A percentile compares a stretch with the other conserved stretches of the same genome.
These are phyloP conservation scores for Mythimna loreyi DNA, from an alignment of 2,888 invertebrate genomes.

Conservation along the genomic window DNA sequence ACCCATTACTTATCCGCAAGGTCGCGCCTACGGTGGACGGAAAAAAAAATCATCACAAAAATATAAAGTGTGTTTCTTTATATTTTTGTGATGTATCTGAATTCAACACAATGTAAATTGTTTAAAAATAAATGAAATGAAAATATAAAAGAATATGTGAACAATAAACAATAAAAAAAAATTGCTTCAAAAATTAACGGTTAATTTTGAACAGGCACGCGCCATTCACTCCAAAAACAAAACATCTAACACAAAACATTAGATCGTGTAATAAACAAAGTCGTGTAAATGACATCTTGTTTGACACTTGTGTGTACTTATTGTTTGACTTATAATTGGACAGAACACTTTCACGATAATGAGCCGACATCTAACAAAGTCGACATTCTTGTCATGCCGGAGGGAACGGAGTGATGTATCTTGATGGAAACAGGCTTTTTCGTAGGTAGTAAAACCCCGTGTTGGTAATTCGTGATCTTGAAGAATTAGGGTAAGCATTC, in stretches of 20 bases:
- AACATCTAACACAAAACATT: constrained; percentile 5
- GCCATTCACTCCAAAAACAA: too few species aligned
- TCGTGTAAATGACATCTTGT: constrained; percentile 35
- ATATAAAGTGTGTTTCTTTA: too few species aligned
- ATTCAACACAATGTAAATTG: too few species aligned
- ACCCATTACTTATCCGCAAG: too few species aligned
- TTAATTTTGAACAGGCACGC: too few species aligned
- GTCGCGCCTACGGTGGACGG: too few species aligned
- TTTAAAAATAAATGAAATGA: too few species aligned
- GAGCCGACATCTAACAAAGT: constrained; percentile 25
- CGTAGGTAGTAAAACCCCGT: background rate
- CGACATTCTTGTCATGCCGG: constrained; percentile 12
- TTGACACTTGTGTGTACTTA: constrained; percentile 19
- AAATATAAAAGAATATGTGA: too few species aligned
- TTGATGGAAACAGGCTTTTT: background rate
- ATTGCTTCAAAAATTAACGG: too few species aligned
- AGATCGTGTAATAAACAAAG: constrained; percentile 12
- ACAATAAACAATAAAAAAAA: too few species aligned
- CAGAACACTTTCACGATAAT: constrained; percentile 40
- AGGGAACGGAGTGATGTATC: background rate
- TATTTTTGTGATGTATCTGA: too few species aligned
- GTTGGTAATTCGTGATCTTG: background rate
- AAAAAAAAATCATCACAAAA: too few species aligned
- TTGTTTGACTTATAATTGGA: constrained; percentile 39
- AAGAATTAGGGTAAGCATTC: background rate